Base-by-base conservation (phyloP, 1,140 invertebrate species). In the Diuraphis noxia region DNA sequence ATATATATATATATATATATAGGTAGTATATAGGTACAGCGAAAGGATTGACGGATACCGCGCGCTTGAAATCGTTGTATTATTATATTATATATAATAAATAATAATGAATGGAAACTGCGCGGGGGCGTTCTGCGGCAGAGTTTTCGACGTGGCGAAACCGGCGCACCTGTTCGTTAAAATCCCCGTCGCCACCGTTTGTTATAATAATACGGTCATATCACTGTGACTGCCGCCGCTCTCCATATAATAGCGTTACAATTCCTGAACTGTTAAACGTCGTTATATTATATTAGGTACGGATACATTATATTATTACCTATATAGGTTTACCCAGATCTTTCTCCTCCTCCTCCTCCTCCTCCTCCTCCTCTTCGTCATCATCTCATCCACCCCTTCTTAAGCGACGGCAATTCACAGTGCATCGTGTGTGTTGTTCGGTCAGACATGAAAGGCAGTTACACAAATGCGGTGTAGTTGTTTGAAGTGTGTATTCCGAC, bases 401-500 rank as follows among this genome's bases (percentile, higher is more conserved):
- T 72, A n/a, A 72, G 56, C n/a, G 13, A 72, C 81, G 40, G 25
- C 40, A 41, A 82, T 82, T 30, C 38, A n/a, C 40, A 25, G 13
- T n/a, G 84, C 41, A 19, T 49, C 41, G n/a, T 85, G 34, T 86
- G n/a, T 85, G 34, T 86, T 86, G 43, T 86, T 49, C 84, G 84
- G 41, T n/a, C 84, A 21, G 17, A 86, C 43, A 46, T 34, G 43
- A 86, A 86, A 86, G 84, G n/a, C 43, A 34, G 84, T 40, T 30
- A 38, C 40, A 41, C 25, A 72, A 81, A 81, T 41, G 43, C 41
- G 84, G 43, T n/a, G 21, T 25, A 82, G 81, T 82, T 41, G 84
- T 86, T 86, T 86, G 84, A 86, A 86, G 84, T 49, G 43, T 6
- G 34, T 23, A 23, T 72, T 72, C 23, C 36, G 38, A 25, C 81